Percentiles rank a stretch among this genome's conserved stretches.
These are phyloP conservation scores for Thalassophryne amazonica DNA, from an alignment of 2,797 vertebrate genomes.

Conservation along the genomic window DNA sequence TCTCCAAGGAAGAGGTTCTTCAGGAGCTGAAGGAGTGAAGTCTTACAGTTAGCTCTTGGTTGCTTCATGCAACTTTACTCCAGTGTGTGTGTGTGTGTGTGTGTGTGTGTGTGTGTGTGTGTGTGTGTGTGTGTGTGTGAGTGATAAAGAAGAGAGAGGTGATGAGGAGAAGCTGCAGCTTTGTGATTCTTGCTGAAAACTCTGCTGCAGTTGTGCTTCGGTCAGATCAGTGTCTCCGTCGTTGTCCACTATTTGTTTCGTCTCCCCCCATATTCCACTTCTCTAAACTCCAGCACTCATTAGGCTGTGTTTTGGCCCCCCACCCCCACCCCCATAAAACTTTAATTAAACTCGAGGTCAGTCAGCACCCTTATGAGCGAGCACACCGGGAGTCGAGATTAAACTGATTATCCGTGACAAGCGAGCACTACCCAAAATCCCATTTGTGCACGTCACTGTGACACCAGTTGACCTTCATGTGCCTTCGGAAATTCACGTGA, in stretches of 20 bases:
- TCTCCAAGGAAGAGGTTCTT: no score
- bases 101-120: no score
- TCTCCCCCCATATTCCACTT: not conserved
- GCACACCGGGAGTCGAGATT: slow-evolving; percentile 38
- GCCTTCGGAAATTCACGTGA: slow-evolving; percentile 30
- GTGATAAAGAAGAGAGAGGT: slow-evolving; percentile 12
- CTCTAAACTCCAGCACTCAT: slow-evolving; percentile 25
- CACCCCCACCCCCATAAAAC: slow-evolving; percentile 18
- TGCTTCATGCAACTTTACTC: no score
- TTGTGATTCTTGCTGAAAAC: slow-evolving; percentile 52
- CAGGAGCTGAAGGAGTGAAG: no score
- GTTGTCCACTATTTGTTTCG: not conserved
- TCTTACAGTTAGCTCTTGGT: no score
- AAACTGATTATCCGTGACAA: slow-evolving; percentile 45
- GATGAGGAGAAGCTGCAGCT: slow-evolving; percentile 47
- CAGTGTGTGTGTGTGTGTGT: no score
- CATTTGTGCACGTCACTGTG: slow-evolving; percentile 39
- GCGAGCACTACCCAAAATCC: slow-evolving; percentile 16
- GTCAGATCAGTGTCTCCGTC: slow-evolving; percentile 10
- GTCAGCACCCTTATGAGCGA: slow-evolving; percentile 40
- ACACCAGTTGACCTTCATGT: slow-evolving; percentile 31
- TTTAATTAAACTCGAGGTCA: slow-evolving; percentile 53
- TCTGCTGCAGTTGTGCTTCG: slow-evolving; percentile 38
- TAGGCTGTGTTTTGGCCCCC: slow-evolving; percentile 39
- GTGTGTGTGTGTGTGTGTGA: no score